phyloP scores from a whole-genome alignment of 53 echinoderm and acorn worm species.

The Paelopatides confundens region DNA sequence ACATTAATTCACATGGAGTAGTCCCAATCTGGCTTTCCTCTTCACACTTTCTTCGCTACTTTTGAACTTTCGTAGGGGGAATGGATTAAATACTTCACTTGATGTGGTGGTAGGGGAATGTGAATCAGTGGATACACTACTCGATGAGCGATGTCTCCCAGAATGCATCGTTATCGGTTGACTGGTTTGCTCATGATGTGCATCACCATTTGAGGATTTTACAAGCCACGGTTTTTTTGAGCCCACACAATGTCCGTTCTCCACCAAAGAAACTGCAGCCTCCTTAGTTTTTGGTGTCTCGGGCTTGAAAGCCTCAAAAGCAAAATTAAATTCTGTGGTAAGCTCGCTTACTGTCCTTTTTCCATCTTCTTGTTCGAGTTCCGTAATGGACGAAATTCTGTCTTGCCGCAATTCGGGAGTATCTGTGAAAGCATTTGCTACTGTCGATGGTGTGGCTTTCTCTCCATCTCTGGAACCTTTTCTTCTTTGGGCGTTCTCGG shows the following conservation, averaged over 20 bases:
- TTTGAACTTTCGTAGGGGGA: constrained; percentile 74
- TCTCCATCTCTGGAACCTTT: constrained; percentile 3
- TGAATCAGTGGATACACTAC: constrained; percentile 56
- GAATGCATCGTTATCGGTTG: neutral
- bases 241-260: constrained; percentile 44
- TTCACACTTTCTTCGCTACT: constrained; percentile 69
- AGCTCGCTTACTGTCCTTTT: constrained; percentile 57
- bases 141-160: neutral
- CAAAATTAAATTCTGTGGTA: constrained; percentile 71
- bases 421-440: constrained; percentile 28
- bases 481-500: neutral
- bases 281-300: constrained; percentile 46
- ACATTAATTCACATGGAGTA: constrained; percentile 1
- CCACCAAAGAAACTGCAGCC: neutral
- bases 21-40: constrained; percentile 73
- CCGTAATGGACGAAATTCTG: neutral
- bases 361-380: neutral
- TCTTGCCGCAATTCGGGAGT: neutral
- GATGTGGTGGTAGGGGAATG: constrained; percentile 49
- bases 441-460: neutral
- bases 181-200: neutral
- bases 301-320: constrained; percentile 82
- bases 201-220: constrained; percentile 35
- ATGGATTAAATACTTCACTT: constrained; percentile 79
- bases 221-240: constrained; percentile 53